These are phyloP conservation scores for Ginglymostoma cirratum DNA, from an alignment of 2,113 vertebrate genomes.

Conservation along the genomic window DNA sequence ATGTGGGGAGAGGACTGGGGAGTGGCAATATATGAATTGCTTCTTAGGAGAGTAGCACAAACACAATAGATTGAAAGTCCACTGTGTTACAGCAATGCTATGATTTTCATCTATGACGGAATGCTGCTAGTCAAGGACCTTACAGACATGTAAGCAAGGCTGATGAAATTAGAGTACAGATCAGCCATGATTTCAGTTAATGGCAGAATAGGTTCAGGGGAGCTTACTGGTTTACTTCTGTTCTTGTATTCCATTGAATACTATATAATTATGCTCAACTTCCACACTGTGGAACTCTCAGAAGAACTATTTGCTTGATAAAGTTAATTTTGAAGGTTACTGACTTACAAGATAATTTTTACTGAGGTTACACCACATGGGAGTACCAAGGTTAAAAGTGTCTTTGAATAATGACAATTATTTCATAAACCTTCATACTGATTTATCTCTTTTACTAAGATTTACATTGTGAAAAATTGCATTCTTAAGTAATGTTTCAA, in stretches of 20 bases:
- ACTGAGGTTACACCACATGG: not conserved
- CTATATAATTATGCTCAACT: not conserved
- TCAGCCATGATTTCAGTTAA: not conserved
- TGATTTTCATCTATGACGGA: not conserved
- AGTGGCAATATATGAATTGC: too few species aligned
- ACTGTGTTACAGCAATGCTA: too few species aligned
- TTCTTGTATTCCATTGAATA: not conserved
- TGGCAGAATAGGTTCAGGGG: not conserved
- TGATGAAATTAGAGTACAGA: not conserved
- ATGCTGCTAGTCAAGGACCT: not conserved
- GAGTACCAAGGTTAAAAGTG: not conserved
- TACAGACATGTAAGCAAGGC: not conserved
- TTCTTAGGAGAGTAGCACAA: too few species aligned
- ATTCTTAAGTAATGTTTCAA: not conserved
- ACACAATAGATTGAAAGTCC: too few species aligned
- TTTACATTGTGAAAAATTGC: not conserved
- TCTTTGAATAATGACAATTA: not conserved
- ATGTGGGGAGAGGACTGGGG: too few species aligned
- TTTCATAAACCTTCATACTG: constrained; percentile 13
- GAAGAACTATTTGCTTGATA: not conserved
- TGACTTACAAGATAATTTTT: not conserved
- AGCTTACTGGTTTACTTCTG: not conserved
- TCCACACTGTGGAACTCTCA: not conserved
- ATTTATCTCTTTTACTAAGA: not conserved
- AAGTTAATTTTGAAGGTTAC: constrained; percentile 21